Conservation (phyloP, 2,888 invertebrate species). For the Caenorhabditis panamensis region DNA sequence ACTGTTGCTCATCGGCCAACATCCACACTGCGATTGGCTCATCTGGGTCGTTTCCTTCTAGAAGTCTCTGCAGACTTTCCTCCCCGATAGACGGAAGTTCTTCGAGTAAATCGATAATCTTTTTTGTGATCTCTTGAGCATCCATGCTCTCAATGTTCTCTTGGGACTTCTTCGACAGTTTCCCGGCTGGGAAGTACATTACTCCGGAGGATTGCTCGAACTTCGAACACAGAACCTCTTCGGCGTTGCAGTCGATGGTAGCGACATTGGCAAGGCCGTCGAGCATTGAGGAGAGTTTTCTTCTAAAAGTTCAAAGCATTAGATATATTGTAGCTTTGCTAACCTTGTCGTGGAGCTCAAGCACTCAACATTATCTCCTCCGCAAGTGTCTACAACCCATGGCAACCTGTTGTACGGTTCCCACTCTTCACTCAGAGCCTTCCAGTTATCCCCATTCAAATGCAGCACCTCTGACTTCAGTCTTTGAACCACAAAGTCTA, state of each 20-base stretch:
- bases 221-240: conserved; percentile 83
- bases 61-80: conserved; percentile 84
- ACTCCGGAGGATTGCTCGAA: conserved; percentile 81
- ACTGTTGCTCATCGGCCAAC: conserved; percentile 51
- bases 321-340: background rate
- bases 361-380: conserved; percentile 78
- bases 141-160: conserved; percentile 81
- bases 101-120: conserved; percentile 85
- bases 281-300: conserved; percentile 87
- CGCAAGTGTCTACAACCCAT: conserved; percentile 85
- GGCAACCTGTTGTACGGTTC: conserved; percentile 80
- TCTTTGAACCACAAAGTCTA: conserved; percentile 86
- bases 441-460: conserved; percentile 71
- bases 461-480: conserved; percentile 82
- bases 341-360: conserved; percentile 52
- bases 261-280: conserved; percentile 84
- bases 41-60: conserved; percentile 63
- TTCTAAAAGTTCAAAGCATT: conserved; percentile 37
- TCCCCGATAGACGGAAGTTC: conserved; percentile 85
- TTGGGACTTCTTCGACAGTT: conserved; percentile 64
- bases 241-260: conserved; percentile 83
- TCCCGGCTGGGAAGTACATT: conserved; percentile 81
- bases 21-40: conserved; percentile 67
- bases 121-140: conserved; percentile 84
- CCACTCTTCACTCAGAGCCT: conserved; percentile 66